Evolutionary conservation across 2,888 invertebrate species (phyloP).

Genomic region (Graphium colonna): DNA sequence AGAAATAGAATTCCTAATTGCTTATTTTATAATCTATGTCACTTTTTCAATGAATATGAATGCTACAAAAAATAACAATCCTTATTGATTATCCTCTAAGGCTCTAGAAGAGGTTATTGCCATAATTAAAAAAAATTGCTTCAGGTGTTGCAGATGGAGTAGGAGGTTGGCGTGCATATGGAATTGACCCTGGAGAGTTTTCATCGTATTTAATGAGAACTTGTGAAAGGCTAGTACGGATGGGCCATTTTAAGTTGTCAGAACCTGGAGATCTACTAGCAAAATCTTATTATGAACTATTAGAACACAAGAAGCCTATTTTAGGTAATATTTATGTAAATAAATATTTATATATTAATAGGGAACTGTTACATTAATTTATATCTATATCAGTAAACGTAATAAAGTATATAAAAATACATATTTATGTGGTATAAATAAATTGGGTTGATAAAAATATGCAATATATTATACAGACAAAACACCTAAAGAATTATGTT

Average conservation of each 20-base stretch:
- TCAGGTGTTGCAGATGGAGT: conserved; percentile 99
- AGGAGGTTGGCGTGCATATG: conserved; percentile 98
- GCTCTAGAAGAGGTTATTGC: too few species aligned
- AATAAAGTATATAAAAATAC: neutral
- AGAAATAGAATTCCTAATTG: too few species aligned
- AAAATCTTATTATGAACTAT: conserved; percentile 93
- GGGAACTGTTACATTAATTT: neutral
- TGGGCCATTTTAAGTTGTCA: conserved; percentile 92
- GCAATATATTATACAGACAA: too few species aligned
- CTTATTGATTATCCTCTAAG: too few species aligned
- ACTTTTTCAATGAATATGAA: too few species aligned
- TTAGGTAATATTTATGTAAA: conserved; percentile 88
- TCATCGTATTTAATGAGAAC: conserved; percentile 96
- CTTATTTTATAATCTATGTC: too few species aligned
- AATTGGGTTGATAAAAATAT: too few species aligned
- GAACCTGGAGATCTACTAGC: conserved; percentile 94
- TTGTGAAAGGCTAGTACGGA: conserved; percentile 94
- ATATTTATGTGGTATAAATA: neutral
- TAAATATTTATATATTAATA: too few species aligned
- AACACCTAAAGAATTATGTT: too few species aligned
- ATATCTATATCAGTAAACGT: neutral
- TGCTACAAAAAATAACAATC: too few species aligned
- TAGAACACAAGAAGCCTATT: conserved; percentile 94
- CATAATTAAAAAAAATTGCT: conserved; percentile 28
- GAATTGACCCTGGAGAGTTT: conserved; percentile 98